Conservation (phyloP, 2,888 invertebrate genomes). For the Drosophila anomalipes region DNA sequence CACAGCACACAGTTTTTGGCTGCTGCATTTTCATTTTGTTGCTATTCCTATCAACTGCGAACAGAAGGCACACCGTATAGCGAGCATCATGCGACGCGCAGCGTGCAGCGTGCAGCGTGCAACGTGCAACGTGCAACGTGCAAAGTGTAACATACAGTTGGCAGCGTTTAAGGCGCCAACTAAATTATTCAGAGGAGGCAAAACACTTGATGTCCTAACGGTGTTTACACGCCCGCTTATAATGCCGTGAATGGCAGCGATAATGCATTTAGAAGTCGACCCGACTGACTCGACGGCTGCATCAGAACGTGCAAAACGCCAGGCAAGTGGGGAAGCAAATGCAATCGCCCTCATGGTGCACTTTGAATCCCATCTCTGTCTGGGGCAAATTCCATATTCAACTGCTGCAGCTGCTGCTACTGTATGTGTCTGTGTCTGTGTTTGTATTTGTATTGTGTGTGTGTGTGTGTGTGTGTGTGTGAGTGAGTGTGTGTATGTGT, state of each 20-base stretch:
- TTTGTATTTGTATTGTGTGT: background rate
- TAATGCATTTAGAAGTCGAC: constrained; percentile 69
- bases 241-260: constrained; percentile 68
- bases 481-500: background rate
- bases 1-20: constrained; percentile 7
- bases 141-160: constrained; percentile 19
- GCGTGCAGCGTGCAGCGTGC: background rate
- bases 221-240: constrained; percentile 70
- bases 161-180: constrained; percentile 43
- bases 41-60: constrained; percentile 18
- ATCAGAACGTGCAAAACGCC: constrained; percentile 11
- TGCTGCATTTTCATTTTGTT: background rate
- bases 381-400: constrained; percentile 20
- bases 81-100: constrained; percentile 3
- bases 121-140: background rate
- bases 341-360: constrained; percentile 22
- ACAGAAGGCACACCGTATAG: constrained; percentile 3
- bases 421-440: background rate
- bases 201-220: constrained; percentile 74
- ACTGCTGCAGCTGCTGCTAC: constrained; percentile 1
- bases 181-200: constrained; percentile 69
- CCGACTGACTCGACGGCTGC: background rate
- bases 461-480: background rate
- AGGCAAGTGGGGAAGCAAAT: constrained; percentile 29
- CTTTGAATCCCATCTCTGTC: constrained; percentile 21